Percentiles rank a stretch among this genome's conserved stretches.
Conservation (phyloP, 1,140 invertebrate genomes). For the Apis cerana region DNA sequence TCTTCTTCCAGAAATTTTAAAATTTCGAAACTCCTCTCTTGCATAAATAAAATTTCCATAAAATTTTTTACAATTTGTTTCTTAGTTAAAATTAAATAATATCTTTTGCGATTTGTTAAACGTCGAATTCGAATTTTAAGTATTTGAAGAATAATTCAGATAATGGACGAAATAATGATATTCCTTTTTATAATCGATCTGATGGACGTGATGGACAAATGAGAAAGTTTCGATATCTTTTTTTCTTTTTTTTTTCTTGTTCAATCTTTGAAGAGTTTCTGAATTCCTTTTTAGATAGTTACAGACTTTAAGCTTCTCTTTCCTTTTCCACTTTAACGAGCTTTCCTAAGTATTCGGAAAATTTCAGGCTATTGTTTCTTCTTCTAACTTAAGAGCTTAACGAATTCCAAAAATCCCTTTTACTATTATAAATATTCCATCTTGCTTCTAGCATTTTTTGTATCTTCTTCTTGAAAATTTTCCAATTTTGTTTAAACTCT, state of each 20-base stretch:
- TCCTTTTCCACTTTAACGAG: neutral
- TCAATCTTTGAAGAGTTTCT: neutral
- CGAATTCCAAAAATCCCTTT: neutral
- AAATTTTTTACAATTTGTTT: too few species aligned
- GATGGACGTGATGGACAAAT: neutral
- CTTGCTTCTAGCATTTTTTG: too few species aligned
- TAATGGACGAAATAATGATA: neutral
- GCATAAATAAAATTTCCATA: too few species aligned
- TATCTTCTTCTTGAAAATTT: too few species aligned
- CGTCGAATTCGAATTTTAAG: too few species aligned
- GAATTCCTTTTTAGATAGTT: neutral
- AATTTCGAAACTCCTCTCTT: too few species aligned
- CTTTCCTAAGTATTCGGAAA: neutral
- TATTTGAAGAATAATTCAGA: too few species aligned
- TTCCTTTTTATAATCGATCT: neutral
- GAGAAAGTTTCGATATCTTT: neutral
- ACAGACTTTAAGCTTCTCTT: neutral
- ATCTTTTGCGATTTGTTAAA: too few species aligned
- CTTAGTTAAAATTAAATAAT: too few species aligned
- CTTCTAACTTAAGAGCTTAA: neutral
- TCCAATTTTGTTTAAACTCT: too few species aligned
- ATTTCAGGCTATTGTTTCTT: neutral
- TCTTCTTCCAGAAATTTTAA: too few species aligned
- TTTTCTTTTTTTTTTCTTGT: too few species aligned
- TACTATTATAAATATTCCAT: neutral